phyloP scores from a whole-genome alignment of 2,797 vertebrate genomes.

The Characodon lateralis region DNA sequence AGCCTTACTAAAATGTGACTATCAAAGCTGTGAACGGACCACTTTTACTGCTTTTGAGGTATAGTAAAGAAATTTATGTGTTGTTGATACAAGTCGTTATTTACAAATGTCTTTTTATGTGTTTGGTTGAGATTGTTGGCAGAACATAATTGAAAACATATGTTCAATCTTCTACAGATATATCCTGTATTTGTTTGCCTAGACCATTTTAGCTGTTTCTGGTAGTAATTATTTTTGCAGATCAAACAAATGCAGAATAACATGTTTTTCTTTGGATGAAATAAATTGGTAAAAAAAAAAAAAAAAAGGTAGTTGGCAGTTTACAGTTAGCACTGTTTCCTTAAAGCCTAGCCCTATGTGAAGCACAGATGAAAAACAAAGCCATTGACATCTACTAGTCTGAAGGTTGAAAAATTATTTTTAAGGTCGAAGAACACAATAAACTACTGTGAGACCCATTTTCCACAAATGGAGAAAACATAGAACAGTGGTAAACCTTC shows the following conservation, averaged over 20 bases:
- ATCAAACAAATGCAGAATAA: neutral
- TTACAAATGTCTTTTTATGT: neutral
- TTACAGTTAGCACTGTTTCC: too few relatives aligned
- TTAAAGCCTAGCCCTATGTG: too few relatives aligned
- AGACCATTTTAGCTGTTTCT: neutral
- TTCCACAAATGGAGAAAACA: too few relatives aligned
- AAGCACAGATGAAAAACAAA: too few relatives aligned
- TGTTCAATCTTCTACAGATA: neutral
- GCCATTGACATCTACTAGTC: too few relatives aligned
- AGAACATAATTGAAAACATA: neutral
- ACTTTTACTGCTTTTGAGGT: slow-evolving; percentile 62
- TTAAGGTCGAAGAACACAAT: too few relatives aligned
- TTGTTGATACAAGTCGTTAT: neutral
- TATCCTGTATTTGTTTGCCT: neutral
- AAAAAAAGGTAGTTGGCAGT: too few relatives aligned
- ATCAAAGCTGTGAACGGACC: slow-evolving; percentile 22
- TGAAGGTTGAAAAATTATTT: too few relatives aligned
- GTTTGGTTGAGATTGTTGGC: neutral
- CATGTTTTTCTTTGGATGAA: neutral
- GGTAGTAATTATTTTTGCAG: neutral
- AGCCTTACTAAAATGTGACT: slow-evolving; percentile 44
- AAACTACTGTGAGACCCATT: too few relatives aligned
- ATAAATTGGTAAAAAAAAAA: too few relatives aligned
- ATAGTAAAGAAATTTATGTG: slow-evolving; percentile 11
- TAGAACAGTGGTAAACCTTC: too few relatives aligned